Evolutionary conservation across 2,113 vertebrate species (phyloP), one percentile per base, ranked within the genome.

Genomic region (Ptilonorhynchus violaceus): DNA sequence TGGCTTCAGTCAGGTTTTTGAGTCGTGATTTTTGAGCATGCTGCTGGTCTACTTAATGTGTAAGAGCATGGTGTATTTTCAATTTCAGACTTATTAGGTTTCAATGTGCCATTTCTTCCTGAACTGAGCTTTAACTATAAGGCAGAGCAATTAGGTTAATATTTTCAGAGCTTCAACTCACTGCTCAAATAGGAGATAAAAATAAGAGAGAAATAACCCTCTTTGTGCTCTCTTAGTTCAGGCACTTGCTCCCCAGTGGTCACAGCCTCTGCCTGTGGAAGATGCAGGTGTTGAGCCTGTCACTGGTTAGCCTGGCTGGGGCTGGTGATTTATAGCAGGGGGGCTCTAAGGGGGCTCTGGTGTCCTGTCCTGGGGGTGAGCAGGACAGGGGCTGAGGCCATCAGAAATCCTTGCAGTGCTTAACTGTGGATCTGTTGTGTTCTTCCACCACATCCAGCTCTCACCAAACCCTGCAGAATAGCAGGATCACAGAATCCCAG

Each of bases 401-500:
- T 13, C 30, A 5, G 22, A 1, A 0, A 25, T 16, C 49, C 31
- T 35, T 75, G 33, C 18, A 42, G 9, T 13, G 7, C 21, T 18
- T 17, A 4, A 9, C 17, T 47, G 3, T 21, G 37, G 20, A 4
- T 13, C 50, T 2, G 0, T 56, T 22, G 0, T 2, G 3, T 9
- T 30, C 21, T 80, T 85, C 35, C 6, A 15, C 28, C 14, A 4
- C 15, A 13, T 27, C 28, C 24, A 49, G 0, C 30, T 69, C 37
- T 42, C 31, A 23, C 25, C 64, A 68, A 60, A 41, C 10, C 16
- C 4, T 0, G 2, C 7, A n/a, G n/a, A n/a, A n/a, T n/a, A n/a
- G n/a, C n/a, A 10, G 44, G 50, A 15, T 39, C 39, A 19, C 0
- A 33, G 74, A 66, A 27, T 25, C 25, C 18, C 25, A 74, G 25